A percentile compares a stretch with the other conserved stretches of the same genome.
Conservation (phyloP, 1,140 invertebrate genomes). For the Drosophila triauraria region DNA sequence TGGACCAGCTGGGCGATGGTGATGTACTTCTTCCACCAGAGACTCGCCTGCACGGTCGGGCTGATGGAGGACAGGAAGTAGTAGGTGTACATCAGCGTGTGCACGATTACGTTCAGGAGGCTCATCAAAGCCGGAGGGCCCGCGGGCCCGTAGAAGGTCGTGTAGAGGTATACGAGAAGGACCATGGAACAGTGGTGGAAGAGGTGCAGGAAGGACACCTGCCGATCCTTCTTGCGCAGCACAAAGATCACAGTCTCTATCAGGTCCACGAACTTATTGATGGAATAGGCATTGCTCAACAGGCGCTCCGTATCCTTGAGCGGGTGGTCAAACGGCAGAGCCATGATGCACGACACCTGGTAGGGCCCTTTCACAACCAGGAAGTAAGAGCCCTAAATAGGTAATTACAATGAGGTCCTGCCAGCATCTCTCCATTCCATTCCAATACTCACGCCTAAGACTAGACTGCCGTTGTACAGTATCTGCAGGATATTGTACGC, state of each 20-base stretch:
- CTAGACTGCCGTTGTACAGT: slow-evolving; percentile 26
- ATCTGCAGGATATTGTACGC: slow-evolving; percentile 92
- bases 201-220: slow-evolving; percentile 50
- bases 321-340: slow-evolving; percentile 33
- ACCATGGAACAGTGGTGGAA: slow-evolving; percentile 86
- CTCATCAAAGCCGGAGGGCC: slow-evolving; percentile 86
- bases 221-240: slow-evolving; percentile 53
- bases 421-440: too few relatives aligned
- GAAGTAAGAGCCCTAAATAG: background rate
- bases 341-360: slow-evolving; percentile 16
- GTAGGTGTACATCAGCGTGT: slow-evolving; percentile 36
- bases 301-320: slow-evolving; percentile 26
- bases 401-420: background rate
- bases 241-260: slow-evolving; percentile 56
- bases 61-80: slow-evolving; percentile 32
- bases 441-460: slow-evolving; percentile 18
- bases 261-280: slow-evolving; percentile 57
- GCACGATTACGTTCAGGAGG: slow-evolving; percentile 17
- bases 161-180: background rate
- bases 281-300: slow-evolving; percentile 26
- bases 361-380: slow-evolving; percentile 15
- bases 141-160: slow-evolving; percentile 78
- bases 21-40: slow-evolving; percentile 40
- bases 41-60: background rate
- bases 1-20: slow-evolving; percentile 25